Conservation (phyloP, 2,113 vertebrate species). For the Gopherus flavomarginatus region DNA sequence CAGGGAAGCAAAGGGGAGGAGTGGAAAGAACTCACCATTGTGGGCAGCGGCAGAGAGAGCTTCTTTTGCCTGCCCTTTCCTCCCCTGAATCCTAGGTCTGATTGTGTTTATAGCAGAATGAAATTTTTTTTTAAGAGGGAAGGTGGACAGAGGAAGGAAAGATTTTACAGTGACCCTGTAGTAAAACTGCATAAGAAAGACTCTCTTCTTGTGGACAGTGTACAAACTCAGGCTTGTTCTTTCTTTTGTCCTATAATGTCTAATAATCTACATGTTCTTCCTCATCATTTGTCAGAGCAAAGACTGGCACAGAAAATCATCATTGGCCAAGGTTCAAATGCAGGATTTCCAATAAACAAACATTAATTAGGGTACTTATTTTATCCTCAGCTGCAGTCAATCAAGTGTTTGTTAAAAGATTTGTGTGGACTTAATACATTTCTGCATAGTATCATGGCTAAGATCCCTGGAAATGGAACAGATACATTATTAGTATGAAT, state of each 20-base stretch:
- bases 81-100: not conserved
- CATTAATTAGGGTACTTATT: not conserved
- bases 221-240: rapidly evolving
- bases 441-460: conserved; percentile 43
- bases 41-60: not conserved
- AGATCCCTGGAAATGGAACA: conserved; percentile 48
- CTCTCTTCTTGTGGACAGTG: not conserved
- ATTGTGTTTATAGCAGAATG: not conserved
- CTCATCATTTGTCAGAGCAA: not conserved
- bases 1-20: not conserved
- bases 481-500: conserved; percentile 35
- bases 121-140: not conserved
- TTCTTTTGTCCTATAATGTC: not conserved
- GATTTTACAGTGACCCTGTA: not conserved
- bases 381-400: not conserved
- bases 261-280: not conserved
- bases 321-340: conserved; percentile 4
- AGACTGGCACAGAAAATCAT: not conserved
- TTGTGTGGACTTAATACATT: conserved; percentile 33
- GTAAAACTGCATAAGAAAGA: not conserved
- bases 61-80: not conserved
- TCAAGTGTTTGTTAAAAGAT: conserved; percentile 30
- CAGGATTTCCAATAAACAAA: conserved; percentile 36
- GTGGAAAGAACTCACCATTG: not conserved
- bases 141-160: not conserved